Evolutionary conservation across 2,113 vertebrate species (phyloP).

Genomic region (Perca fluviatilis): DNA sequence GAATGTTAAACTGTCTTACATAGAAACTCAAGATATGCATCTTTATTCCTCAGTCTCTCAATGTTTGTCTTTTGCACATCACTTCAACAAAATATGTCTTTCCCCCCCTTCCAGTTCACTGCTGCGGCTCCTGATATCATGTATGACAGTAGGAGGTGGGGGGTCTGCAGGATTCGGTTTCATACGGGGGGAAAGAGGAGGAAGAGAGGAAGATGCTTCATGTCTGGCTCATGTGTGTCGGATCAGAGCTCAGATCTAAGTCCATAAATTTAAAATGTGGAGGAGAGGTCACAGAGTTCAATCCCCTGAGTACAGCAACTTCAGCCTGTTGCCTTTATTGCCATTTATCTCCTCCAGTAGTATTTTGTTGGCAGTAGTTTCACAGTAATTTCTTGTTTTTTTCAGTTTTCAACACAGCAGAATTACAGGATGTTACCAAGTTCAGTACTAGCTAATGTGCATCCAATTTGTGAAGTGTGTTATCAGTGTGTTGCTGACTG

Average conservation of each 20-base stretch:
- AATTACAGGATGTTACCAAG: slow-evolving; percentile 15
- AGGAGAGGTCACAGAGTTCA: slow-evolving; percentile 58
- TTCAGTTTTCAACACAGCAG: slow-evolving; percentile 22
- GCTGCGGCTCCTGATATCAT: slow-evolving; percentile 43
- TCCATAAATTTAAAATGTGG: slow-evolving; percentile 45
- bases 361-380: slow-evolving; percentile 23
- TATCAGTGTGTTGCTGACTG: slow-evolving; percentile 5
- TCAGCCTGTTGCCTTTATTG: background rate
- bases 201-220: slow-evolving; percentile 35
- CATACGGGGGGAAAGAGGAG: slow-evolving; percentile 9
- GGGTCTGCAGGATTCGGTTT: slow-evolving; percentile 46
- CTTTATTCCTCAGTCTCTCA: slow-evolving; percentile 22
- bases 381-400: slow-evolving; percentile 10
- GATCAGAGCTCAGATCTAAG: slow-evolving; percentile 33
- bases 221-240: slow-evolving; percentile 38
- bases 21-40: slow-evolving; percentile 37
- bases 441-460: slow-evolving; percentile 16
- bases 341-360: slow-evolving; percentile 31
- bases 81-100: slow-evolving; percentile 22
- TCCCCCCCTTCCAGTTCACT: background rate
- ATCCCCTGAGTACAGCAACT: slow-evolving; percentile 16
- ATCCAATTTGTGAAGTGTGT: slow-evolving; percentile 19
- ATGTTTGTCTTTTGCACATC: slow-evolving; percentile 25
- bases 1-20: slow-evolving; percentile 63
- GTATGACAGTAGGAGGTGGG: slow-evolving; percentile 17